A percentile compares a stretch with the other conserved stretches of the same genome.
Evolutionary conservation across 1,140 invertebrate species (phyloP).

Genomic region (Drosophila kepulauana): DNA sequence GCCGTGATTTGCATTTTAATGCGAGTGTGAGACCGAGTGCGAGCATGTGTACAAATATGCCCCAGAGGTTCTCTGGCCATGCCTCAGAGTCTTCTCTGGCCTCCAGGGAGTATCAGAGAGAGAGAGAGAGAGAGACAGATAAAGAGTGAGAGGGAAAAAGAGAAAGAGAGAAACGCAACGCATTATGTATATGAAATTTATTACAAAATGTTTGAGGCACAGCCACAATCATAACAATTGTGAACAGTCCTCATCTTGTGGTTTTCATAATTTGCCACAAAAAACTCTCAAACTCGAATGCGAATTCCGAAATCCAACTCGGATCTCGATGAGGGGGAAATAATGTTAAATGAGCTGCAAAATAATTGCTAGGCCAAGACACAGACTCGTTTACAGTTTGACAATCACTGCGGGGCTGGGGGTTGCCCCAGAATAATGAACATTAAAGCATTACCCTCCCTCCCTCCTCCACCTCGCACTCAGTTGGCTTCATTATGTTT

Average conservation of each 20-base stretch:
- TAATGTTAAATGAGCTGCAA: constrained; percentile 73
- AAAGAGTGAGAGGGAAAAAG: neutral
- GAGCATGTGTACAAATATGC: constrained; percentile 47
- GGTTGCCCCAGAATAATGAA: constrained; percentile 17
- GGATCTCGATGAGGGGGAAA: constrained; percentile 36
- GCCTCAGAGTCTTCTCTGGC: constrained; percentile 12
- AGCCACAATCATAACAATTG: constrained; percentile 21
- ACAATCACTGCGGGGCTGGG: constrained; percentile 14
- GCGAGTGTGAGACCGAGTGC: constrained; percentile 43
- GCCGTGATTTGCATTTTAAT: constrained; percentile 80
- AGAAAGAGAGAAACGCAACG: neutral
- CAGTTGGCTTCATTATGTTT: constrained; percentile 57
- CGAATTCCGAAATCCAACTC: constrained; percentile 25
- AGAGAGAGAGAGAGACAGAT: neutral
- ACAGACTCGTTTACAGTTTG: constrained; percentile 54
- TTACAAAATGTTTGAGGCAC: constrained; percentile 18
- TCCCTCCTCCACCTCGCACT: neutral
- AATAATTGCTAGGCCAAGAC: constrained; percentile 41
- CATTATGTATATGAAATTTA: constrained; percentile 31
- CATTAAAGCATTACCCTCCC: constrained; percentile 11
- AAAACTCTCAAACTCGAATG: constrained; percentile 15
- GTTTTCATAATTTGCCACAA: constrained; percentile 43
- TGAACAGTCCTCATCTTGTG: constrained; percentile 32
- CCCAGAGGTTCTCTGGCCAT: constrained; percentile 28
- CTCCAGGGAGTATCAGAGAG: constrained; percentile 5